Base-by-base conservation (phyloP, 2,797 vertebrate genomes). In the Bryconaethiops microstoma region DNA sequence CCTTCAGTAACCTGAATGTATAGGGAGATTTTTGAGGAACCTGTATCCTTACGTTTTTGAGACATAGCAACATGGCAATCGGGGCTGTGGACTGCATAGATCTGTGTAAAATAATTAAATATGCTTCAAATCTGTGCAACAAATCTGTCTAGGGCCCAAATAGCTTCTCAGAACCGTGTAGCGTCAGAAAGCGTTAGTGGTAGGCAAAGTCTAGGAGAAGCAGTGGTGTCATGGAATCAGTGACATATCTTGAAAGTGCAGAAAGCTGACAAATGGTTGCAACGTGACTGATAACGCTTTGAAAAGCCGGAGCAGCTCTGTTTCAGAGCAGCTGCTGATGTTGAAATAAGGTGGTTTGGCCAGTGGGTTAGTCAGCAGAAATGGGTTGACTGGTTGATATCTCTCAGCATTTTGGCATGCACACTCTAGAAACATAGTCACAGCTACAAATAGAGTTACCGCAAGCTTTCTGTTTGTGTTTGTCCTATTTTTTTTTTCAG, bases 401-500 rank as follows among this genome's bases (percentile, higher is more conserved):
- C 42, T 74, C n/a, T 70, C 35, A 23, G 57, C 55, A 9, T 72
- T n/a, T 54, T 25, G 52, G 76, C 42, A 8, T 39, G 75, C 64
- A 40, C 35, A 21, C 62, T 60, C 81, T 74, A 74, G 40, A 78
- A 78, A 67, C 62, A 45, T 62, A 67, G 50, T 69, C 81, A 48
- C 5, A 35, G 70, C 81, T 68, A 68, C 76, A 74, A 78, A 74
- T n/a, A 79, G 35, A 77, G 42, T 68, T 52, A 54, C 70, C 74
- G 8, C 68, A 77, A 42, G 45, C 29, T 68, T 54, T 82, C 77
- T 79, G 63, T 54, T 77, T 68, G n/a, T 80, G 60, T 77, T 83
- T 82, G 71, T 83, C 76, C 81, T 81, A 75, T 23, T 54, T 83
- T 74, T 69, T 59, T 73, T 62, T 79, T 80, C 25, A 45, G 29